phyloP scores from a whole-genome alignment of 2,113 vertebrate species.

The Callospermophilus lateralis region DNA sequence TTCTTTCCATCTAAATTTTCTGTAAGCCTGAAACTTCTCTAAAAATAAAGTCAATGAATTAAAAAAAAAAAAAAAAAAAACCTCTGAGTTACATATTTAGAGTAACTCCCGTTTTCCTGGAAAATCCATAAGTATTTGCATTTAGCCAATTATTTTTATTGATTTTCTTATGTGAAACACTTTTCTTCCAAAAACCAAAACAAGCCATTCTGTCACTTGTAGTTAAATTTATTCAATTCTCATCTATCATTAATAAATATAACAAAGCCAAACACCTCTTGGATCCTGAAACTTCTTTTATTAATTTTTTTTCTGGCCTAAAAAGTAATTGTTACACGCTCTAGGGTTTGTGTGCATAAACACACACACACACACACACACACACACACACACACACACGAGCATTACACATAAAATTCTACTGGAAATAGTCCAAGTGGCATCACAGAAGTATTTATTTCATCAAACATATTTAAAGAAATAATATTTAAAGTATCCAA shows the following conservation, averaged over 20 bases:
- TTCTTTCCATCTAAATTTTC: not conserved
- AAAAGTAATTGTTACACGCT: not conserved
- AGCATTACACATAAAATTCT: not conserved
- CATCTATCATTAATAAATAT: not conserved
- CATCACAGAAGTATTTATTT: not conserved
- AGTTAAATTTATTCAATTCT: not conserved
- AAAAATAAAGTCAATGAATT: not conserved
- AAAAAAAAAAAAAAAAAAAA: not conserved
- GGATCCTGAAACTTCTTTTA: not conserved
- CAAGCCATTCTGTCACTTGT: not conserved
- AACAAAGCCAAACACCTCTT: not conserved
- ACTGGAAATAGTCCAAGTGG: not conserved
- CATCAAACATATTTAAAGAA: not conserved
- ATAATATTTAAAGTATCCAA: not conserved
- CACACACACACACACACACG: not conserved
- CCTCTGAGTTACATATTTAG: not conserved
- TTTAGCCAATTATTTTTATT: not conserved
- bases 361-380: not conserved
- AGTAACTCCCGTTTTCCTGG: not conserved
- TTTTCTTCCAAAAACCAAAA: not conserved
- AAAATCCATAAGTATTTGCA: not conserved
- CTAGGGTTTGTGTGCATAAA: not conserved
- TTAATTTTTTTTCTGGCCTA: not conserved
- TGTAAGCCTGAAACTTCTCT: not conserved
- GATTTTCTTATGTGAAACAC: not conserved